phyloP scores from a whole-genome alignment of 2,797 vertebrate genomes.

The Xerus rutilus region DNA sequence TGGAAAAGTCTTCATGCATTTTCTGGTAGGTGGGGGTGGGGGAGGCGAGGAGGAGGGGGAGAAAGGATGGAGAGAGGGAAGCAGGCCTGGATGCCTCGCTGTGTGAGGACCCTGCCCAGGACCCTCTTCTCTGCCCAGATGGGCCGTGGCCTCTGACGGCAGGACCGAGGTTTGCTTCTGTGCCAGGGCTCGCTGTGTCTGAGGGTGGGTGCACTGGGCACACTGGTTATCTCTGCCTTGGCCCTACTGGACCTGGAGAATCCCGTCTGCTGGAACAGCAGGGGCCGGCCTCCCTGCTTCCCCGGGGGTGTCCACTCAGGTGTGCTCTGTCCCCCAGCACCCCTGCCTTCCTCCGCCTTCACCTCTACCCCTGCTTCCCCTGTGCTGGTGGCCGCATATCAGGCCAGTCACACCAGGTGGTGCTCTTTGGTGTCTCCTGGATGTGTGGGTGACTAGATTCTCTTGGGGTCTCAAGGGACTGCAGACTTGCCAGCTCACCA shows the following conservation, averaged over 20 bases:
- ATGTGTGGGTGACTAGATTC: no score
- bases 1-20: not conserved
- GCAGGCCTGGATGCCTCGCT: rapidly evolving
- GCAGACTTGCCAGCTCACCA: no score
- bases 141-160: no score
- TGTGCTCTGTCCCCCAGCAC: no score
- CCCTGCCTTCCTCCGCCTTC: no score
- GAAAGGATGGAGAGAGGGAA: not conserved
- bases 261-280: rapidly evolving
- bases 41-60: no score
- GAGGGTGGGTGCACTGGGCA: not conserved
- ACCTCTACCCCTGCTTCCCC: not conserved
- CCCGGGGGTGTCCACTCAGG: rapidly evolving
- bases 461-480: not conserved
- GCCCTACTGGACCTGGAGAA: not conserved
- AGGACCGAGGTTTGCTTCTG: no score
- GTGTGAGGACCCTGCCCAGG: no score
- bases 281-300: no score
- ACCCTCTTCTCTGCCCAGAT: not conserved
- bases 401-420: not conserved
- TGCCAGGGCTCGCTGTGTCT: rapidly evolving
- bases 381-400: not conserved
- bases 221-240: no score
- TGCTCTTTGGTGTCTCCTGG: rapidly evolving
- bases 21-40: not conserved